A percentile compares a stretch with the other conserved stretches of the same genome.
phyloP scores from a whole-genome alignment of 2,797 vertebrate species.

The Cryptoprocta ferox region DNA sequence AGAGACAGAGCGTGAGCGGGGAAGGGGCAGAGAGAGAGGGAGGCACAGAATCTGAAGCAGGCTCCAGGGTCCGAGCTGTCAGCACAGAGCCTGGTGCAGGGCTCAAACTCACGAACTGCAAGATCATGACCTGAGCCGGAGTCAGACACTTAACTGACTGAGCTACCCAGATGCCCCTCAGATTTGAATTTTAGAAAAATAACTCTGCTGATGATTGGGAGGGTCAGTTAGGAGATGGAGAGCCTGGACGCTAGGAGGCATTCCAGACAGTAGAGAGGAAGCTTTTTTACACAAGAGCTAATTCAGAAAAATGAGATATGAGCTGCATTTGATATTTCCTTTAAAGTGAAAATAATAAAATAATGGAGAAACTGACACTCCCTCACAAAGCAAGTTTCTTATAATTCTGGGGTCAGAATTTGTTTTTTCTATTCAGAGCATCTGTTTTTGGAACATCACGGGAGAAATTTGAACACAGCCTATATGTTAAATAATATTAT shows the following conservation, averaged over 20 bases:
- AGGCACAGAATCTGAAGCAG: no score
- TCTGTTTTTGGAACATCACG: neutral
- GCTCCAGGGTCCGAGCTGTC: no score
- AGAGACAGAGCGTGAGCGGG: no score
- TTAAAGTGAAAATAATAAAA: conserved; percentile 49
- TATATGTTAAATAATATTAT: neutral
- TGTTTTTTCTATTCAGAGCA: neutral
- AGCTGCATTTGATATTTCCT: conserved; percentile 26
- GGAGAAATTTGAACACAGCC: neutral
- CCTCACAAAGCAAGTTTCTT: neutral
- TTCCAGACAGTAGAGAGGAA: neutral
- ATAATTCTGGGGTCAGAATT: neutral
- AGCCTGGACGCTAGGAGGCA: neutral
- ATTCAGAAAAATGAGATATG: neutral
- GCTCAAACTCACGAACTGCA: no score
- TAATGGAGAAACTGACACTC: neutral
- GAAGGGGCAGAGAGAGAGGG: no score
- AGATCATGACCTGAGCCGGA: no score
- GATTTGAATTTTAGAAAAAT: neutral
- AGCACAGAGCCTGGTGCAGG: no score
- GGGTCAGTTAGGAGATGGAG: neutral
- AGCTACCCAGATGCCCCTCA: neutral
- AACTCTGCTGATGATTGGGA: neutral
- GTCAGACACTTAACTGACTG: no score
- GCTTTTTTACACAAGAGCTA: neutral